Percentiles rank a stretch among this genome's conserved stretches.
phyloP scores from a whole-genome alignment of 2,113 vertebrate species.

The Oreochromis aureus region DNA sequence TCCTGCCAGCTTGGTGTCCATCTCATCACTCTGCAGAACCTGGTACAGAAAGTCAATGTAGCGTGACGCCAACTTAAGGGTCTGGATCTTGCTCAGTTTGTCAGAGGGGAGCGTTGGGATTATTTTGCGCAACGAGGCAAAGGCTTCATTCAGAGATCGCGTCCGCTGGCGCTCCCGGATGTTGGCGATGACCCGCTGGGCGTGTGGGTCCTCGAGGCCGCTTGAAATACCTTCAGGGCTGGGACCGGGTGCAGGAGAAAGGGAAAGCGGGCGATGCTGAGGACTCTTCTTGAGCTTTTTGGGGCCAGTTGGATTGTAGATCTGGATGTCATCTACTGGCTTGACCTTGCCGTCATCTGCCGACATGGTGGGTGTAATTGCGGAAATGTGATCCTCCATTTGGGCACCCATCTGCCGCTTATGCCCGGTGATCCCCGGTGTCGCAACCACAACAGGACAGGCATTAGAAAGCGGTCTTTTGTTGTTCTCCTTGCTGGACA shows the following conservation, averaged over 20 bases:
- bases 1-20: constrained; percentile 79
- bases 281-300: constrained; percentile 69
- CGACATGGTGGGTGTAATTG: neutral
- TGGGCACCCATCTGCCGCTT: constrained; percentile 70
- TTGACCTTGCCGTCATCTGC: constrained; percentile 31
- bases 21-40: constrained; percentile 85
- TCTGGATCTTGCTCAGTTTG: constrained; percentile 93
- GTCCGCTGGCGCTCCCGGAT: constrained; percentile 86
- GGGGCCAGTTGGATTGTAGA: constrained; percentile 14
- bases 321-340: constrained; percentile 10
- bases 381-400: constrained; percentile 4
- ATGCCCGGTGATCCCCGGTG: constrained; percentile 39
- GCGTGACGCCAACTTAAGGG: constrained; percentile 83
- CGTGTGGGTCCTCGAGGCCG: constrained; percentile 75
- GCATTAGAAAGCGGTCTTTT: constrained; percentile 65
- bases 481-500: constrained; percentile 73
- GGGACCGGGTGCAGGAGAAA: constrained; percentile 37
- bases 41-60: constrained; percentile 92
- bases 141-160: constrained; percentile 86
- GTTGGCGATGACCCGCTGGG: constrained; percentile 85
- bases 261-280: constrained; percentile 42
- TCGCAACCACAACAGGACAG: constrained; percentile 67
- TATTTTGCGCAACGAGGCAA: constrained; percentile 84
- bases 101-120: constrained; percentile 88
- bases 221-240: constrained; percentile 36